Base-by-base conservation (phyloP, 2,113 vertebrate species). In the Grammatotria lemairii region DNA sequence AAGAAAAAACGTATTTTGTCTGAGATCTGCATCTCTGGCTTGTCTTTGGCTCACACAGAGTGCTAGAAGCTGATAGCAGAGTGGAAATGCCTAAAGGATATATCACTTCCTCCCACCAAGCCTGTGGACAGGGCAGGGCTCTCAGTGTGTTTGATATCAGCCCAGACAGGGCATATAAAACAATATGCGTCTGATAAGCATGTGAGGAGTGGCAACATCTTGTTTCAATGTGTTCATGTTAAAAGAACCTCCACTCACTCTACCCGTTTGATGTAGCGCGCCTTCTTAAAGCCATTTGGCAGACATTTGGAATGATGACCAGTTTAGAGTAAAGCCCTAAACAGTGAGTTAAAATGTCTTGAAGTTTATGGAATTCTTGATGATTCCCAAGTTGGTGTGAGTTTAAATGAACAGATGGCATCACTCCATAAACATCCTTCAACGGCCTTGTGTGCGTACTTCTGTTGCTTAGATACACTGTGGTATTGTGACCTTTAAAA, bases 1-100 rank as follows among this genome's bases (percentile, higher is more conserved):
- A 60, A 63, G 12, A 84, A 63, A 45, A 26, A 88, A 58, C 2
- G 1, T 68, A 13, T 80, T 85, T 65, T 68, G 16, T 47, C 68
- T 45, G 53, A 63, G 2, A 26, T 79, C 10, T 63, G 23, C 14
- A 23, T 60, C 31, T 35, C 19, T 19, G 38, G 33, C 45, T 82
- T 47, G 83, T 68, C 28, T 88, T 11, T 80, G 47, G 47, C 35
- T 87, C 19, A 19, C 5, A 11, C 58, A 42, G 57, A 86, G 83
- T 91, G 85, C 80, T 80, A n/a, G 21, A 80, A 60, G 89, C 91
- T 88, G 91, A 91, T 90, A 88, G 51, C 79, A 87, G 57, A 80
- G 87, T 95, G 94, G 93, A 96, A 96, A 96, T 95, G 92, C 94
- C 92, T 75, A 21, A 89, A 80, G 85, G 90, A 93, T 93, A 91